phyloP scores from a whole-genome alignment of 2,113 vertebrate species.

The Cygnus atratus region DNA sequence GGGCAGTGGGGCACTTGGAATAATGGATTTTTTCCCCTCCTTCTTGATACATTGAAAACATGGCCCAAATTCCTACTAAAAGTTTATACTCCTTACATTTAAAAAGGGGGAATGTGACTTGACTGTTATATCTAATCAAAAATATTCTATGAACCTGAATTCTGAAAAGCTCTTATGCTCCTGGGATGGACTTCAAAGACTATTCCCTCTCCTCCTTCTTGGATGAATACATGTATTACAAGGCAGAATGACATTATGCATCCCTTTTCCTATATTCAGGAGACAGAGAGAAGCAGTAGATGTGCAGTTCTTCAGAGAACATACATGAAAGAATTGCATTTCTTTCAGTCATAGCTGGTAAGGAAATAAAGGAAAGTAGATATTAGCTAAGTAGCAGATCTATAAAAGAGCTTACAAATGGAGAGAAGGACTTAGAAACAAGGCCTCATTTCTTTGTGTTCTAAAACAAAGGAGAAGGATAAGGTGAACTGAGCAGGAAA shows the following conservation, averaged over 20 bases:
- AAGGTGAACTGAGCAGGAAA: neutral
- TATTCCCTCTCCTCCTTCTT: neutral
- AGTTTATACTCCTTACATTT: neutral
- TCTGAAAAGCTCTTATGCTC: neutral
- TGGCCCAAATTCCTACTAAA: neutral
- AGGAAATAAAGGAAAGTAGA: neutral
- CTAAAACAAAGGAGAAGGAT: neutral
- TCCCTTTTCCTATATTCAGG: neutral
- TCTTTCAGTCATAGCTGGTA: neutral
- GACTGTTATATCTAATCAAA: neutral
- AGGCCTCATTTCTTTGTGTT: neutral
- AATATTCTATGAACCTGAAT: neutral
- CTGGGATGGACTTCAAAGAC: neutral
- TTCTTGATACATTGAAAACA: slow-evolving; percentile 15
- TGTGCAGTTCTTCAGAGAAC: neutral
- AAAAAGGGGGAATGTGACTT: neutral
- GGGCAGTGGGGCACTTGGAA: slow-evolving; percentile 30
- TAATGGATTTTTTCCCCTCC: neutral
- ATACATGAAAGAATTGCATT: neutral
- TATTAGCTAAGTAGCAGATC: neutral
- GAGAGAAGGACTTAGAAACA: neutral
- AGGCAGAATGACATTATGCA: neutral
- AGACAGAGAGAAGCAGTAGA: neutral
- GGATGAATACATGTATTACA: neutral
- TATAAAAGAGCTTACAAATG: neutral